Evolutionary conservation across 2,113 vertebrate species (phyloP), one percentile per base, ranked within the genome.

Genomic region (Artemisiospiza belli): DNA sequence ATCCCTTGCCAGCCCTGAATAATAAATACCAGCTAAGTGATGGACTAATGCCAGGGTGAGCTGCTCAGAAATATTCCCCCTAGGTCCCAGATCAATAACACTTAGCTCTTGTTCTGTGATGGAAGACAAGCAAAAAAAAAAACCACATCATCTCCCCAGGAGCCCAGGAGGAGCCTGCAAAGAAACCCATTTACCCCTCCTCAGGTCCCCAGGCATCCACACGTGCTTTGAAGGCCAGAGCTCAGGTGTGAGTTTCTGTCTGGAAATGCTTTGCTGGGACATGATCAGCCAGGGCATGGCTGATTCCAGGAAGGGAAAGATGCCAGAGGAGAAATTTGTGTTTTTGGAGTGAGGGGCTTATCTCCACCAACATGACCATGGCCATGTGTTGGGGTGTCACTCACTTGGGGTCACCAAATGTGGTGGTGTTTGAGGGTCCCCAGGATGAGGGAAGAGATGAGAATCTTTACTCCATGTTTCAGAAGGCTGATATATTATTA

Each of bases 81-180:
- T 75, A 92, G 94, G 86, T 69, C 94, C 89, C 63, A 94, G 98
- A 98, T 99, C 98, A 98, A 98, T 98, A 99, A 97, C 98, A 98
- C 98, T 98, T 98, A 98, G 97, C 97, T 98, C 96, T 97, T 84
- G 66, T 92, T 98, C 97, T 97, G 97, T 94, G 98, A 98, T 97
- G 97, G 98, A 98, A 98, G 98, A 98, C 97, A 97, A 97, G 97
- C 89, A 97, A 97, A 97, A 76, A 98, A 98, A 98, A 39, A 39
- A 39, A 5, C 94, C 98, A 97, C 97, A 98, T 98, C 97, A 97
- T 97, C 96, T 92, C 94, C 97, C 98, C 97, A 98, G 97, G 98
- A 98, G 97, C 96, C 58, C 35, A 33, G 44, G 43, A 83, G 70
- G 70, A 94, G 83, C 37, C 91, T 84, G 79, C 17, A 52, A 72